Conservation (phyloP, 2,797 vertebrate genomes). For the Lacerta bilineata region DNA sequence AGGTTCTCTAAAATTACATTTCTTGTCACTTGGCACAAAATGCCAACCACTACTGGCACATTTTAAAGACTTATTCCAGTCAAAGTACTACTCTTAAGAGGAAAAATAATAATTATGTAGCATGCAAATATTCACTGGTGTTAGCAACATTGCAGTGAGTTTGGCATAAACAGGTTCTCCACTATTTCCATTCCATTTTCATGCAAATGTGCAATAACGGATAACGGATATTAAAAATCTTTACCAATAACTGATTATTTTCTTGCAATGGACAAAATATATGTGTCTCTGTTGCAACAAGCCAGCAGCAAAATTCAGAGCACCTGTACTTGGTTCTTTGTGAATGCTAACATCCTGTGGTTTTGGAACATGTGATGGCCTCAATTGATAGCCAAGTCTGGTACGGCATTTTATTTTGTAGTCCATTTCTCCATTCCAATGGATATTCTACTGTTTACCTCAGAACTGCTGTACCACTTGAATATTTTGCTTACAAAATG, state of each 20-base stretch:
- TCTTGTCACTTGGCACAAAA: conserved; percentile 19
- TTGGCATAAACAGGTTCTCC: neutral
- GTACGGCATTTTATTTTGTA: neutral
- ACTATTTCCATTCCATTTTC: no score
- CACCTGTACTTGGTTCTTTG: neutral
- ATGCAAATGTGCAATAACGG: neutral
- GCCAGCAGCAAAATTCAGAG: neutral
- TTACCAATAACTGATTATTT: neutral
- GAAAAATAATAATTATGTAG: no score
- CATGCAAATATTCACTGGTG: neutral
- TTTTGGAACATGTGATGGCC: neutral
- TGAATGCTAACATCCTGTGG: neutral
- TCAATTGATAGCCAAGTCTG: neutral
- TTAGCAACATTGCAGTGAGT: neutral
- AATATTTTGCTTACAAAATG: neutral
- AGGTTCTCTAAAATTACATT: conserved; percentile 32
- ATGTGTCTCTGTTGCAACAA: neutral
- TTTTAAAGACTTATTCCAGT: conserved; percentile 5
- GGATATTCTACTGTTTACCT: neutral
- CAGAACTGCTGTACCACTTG: neutral
- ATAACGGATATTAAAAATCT: neutral
- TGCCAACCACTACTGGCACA: conserved; percentile 16
- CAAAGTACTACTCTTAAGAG: neutral
- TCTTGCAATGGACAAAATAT: neutral
- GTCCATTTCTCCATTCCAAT: neutral